phyloP scores from a whole-genome alignment of 1,140 invertebrate genomes.

The Rhyacophila brunnea region DNA sequence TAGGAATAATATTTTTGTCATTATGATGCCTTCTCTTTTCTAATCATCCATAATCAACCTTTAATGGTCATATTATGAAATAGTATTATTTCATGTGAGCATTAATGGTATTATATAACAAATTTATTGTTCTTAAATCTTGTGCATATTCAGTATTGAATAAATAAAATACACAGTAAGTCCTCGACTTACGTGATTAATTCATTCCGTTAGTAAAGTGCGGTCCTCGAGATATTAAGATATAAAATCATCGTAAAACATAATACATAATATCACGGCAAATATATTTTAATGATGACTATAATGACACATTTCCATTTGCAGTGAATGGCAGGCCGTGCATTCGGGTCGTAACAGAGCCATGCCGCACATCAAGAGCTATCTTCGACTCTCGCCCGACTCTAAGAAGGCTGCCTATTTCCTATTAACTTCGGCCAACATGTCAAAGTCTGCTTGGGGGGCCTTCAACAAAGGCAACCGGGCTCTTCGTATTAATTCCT shows the following conservation, averaged over 20 bases:
- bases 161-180: too few relatives aligned
- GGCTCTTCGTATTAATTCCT: conserved; percentile 77
- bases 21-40: too few relatives aligned
- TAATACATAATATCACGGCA: too few relatives aligned
- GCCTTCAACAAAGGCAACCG: conserved; percentile 63
- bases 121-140: too few relatives aligned
- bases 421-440: conserved; percentile 86
- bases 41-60: too few relatives aligned
- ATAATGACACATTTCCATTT: conserved; percentile 39
- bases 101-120: too few relatives aligned
- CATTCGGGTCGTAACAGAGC: conserved; percentile 66
- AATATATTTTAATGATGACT: conserved; percentile 12
- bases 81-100: too few relatives aligned
- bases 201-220: background rate
- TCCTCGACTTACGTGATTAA: background rate
- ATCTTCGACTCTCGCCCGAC: conserved; percentile 73
- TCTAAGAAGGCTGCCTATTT: conserved; percentile 69
- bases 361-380: conserved; percentile 94
- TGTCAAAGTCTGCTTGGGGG: conserved; percentile 96
- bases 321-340: conserved; percentile 81
- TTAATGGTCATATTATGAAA: too few relatives aligned
- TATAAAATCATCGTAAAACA: background rate
- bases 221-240: background rate
- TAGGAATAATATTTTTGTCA: too few relatives aligned
- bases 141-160: too few relatives aligned